Base-by-base conservation (phyloP, 2,888 invertebrate genomes). In the Horisme vitalbata region DNA sequence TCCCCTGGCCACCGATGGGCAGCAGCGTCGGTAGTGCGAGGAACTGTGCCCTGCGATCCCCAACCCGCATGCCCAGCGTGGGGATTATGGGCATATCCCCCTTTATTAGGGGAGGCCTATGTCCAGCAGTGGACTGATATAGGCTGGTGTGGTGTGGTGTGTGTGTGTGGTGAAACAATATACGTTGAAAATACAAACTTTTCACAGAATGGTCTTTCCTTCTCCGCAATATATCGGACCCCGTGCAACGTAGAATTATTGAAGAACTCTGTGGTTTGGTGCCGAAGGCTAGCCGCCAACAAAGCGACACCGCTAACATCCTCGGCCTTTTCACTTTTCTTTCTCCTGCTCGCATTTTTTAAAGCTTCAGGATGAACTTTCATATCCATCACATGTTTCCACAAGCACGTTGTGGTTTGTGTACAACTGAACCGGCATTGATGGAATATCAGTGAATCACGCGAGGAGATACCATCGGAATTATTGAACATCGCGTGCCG, bases 161-260 rank as follows among this genome's bases (percentile, higher is more conserved):
- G n/a, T n/a, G n/a, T n/a, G n/a, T n/a, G n/a, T n/a, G n/a, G n/a
- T n/a, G n/a, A n/a, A n/a, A n/a, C n/a, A n/a, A n/a, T n/a, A n/a
- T n/a, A n/a, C n/a, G n/a, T n/a, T n/a, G n/a, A n/a, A n/a, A n/a
- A n/a, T 52, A 83, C 87, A 71, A 66, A 95, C 95, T 94, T 95
- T 83, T 96, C 95, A 68, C 93, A 93, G 72, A 94, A 92, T 1
- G 95, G 95, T 32, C 95, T 83, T 11, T 93, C 93, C 50, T 91
- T 90, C 72, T 95, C 95, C 1, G 95, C 94, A 41, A 95, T 94
- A 63, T 95, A 95, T 13, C 94, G 91, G 0, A 96, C 94, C 9
- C 95, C 95, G 70, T 95, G 95, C 23, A 95, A 82, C 0, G 94
- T 94, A 0, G 94, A 94, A 67, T 95, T 93, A 61, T 94, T 92